phyloP scores from a whole-genome alignment of 2,888 invertebrate genomes.

The Proisotoma minuta region DNA sequence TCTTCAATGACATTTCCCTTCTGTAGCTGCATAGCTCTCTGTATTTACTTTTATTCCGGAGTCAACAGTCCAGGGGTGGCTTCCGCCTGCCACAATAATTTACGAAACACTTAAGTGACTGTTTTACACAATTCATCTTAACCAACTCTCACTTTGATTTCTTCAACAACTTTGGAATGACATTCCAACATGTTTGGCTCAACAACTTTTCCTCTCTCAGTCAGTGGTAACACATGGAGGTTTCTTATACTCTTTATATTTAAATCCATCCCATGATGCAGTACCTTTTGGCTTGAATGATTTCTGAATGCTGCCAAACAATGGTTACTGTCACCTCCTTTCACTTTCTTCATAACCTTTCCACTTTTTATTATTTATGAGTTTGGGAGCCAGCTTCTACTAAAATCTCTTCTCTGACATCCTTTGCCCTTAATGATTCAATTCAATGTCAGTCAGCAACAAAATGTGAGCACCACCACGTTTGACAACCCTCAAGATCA shows the following conservation, averaged over 20 bases:
- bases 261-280: no score
- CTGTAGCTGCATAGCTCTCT: constrained; percentile 31
- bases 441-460: constrained; percentile 9
- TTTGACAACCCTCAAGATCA: constrained; percentile 1
- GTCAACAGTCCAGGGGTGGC: not conserved
- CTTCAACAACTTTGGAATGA: not conserved
- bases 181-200: not conserved
- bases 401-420: constrained; percentile 8
- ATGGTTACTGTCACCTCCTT: no score
- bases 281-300: no score
- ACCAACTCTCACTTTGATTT: constrained; percentile 3
- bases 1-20: constrained; percentile 46
- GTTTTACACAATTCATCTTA: constrained; percentile 9
- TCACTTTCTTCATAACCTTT: no score
- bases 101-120: constrained; percentile 36
- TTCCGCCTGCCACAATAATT: constrained; percentile 14
- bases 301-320: no score
- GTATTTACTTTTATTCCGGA: not conserved
- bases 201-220: no score
- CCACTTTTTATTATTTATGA: not conserved
- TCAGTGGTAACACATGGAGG: no score
- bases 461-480: not conserved
- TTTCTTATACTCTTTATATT: no score
- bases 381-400: not conserved
- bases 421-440: constrained; percentile 13